These are phyloP conservation scores for Ailurus styani DNA, from an alignment of 2,113 vertebrate species.

Conservation along the genomic window DNA sequence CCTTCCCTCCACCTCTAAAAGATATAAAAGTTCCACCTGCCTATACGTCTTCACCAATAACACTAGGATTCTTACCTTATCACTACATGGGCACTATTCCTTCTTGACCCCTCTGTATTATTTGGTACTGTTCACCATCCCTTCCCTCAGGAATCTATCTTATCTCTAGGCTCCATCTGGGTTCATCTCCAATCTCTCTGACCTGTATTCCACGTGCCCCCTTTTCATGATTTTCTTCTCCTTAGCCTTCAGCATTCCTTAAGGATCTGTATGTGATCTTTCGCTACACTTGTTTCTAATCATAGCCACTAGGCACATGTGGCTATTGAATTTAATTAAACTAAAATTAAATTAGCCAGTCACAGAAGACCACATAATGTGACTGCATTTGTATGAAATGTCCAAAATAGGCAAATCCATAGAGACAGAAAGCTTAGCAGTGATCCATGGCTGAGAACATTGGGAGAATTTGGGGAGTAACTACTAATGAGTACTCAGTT, in stretches of 20 bases:
- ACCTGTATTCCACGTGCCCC: not conserved
- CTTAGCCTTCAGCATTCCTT: not conserved
- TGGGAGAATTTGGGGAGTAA: not conserved
- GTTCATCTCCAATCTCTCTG: not conserved
- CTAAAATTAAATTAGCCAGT: conserved; percentile 6
- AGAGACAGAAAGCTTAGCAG: not conserved
- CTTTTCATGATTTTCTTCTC: not conserved
- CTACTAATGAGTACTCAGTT: not conserved
- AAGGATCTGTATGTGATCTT: not conserved
- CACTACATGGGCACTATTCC: not conserved
- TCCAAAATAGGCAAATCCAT: not conserved
- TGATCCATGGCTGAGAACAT: not conserved
- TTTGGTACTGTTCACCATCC: not conserved
- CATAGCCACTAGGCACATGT: not conserved
- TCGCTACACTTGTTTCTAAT: not conserved
- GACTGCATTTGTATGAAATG: not conserved
- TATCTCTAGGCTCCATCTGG: not conserved
- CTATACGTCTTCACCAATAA: not conserved
- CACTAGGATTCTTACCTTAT: not conserved
- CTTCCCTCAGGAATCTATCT: not conserved
- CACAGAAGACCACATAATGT: not conserved
- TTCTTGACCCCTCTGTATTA: not conserved
- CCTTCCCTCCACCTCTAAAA: not conserved
- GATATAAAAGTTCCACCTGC: not conserved
- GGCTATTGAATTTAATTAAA: conserved; percentile 7